Percentiles rank a stretch among this genome's conserved stretches.
Conservation (phyloP, 2,888 invertebrate species). For the Ferrisia virgata region DNA sequence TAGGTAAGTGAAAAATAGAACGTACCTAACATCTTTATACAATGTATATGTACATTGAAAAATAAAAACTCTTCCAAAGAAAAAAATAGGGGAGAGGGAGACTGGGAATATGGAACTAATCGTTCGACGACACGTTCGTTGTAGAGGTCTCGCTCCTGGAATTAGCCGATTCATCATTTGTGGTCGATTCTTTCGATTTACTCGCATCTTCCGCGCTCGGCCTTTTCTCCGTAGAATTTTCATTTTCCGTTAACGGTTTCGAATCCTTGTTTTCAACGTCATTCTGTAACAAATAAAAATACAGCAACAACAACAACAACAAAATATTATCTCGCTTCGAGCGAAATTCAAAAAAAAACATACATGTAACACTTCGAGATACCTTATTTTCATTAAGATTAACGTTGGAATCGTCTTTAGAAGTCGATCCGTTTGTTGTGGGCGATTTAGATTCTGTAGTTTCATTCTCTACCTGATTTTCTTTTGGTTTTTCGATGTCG, state of each 20-base stretch:
- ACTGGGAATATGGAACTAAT: background rate
- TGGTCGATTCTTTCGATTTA: background rate
- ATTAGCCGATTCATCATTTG: background rate
- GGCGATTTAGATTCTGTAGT: background rate
- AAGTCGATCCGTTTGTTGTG: background rate
- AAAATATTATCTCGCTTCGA: background rate
- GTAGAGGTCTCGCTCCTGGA: background rate
- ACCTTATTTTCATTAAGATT: background rate
- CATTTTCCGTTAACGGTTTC: background rate
- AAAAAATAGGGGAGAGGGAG: background rate
- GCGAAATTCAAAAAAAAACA: background rate
- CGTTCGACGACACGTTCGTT: constrained; percentile 1
- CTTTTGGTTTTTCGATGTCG: background rate
- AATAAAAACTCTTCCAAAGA: background rate
- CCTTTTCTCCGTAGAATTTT: background rate
- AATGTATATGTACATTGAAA: constrained; percentile 17
- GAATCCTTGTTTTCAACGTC: background rate
- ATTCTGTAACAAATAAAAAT: background rate
- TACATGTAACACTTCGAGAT: background rate
- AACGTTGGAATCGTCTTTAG: background rate
- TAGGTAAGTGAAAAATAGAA: constrained; percentile 1
- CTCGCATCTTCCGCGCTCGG: background rate
- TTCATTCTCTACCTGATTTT: background rate
- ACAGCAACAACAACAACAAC: background rate
- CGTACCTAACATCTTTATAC: constrained; percentile 14